Conservation (phyloP, 1,140 invertebrate species). For the Drosophila rhopaloa region DNA sequence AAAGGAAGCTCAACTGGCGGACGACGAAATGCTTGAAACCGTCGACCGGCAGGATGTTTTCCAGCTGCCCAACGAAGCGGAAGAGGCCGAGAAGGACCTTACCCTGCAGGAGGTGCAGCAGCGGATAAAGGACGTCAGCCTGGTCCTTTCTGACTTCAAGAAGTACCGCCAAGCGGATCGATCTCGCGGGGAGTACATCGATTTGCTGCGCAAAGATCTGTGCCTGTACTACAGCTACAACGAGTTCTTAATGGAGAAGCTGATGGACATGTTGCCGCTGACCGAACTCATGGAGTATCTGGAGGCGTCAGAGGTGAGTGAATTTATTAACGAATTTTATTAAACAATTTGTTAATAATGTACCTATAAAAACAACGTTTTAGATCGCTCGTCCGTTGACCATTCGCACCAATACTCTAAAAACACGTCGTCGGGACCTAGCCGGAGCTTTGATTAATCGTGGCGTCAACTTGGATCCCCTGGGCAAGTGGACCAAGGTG, state of each 20-base stretch:
- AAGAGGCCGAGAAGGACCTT: slow-evolving; percentile 89
- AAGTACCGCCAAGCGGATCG: slow-evolving; percentile 90
- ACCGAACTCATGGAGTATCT: slow-evolving; percentile 97
- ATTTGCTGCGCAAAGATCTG: slow-evolving; percentile 92
- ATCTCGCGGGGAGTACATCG: slow-evolving; percentile 92
- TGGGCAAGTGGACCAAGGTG: slow-evolving; percentile 99
- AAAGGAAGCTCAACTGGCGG: slow-evolving; percentile 90
- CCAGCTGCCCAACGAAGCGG: slow-evolving; percentile 90
- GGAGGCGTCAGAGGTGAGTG: slow-evolving; percentile 94
- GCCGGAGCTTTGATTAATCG: slow-evolving; percentile 97
- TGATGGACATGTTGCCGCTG: slow-evolving; percentile 97
- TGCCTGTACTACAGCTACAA: slow-evolving; percentile 99
- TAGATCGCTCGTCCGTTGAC: slow-evolving; percentile 97
- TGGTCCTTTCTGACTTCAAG: slow-evolving; percentile 96
- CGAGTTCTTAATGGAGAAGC: slow-evolving; percentile 96
- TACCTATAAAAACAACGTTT: slow-evolving; percentile 89
- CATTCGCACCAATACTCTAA: slow-evolving; percentile 97
- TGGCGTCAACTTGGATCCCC: slow-evolving; percentile 98
- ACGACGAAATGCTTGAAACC: slow-evolving; percentile 92
- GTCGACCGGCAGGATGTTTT: slow-evolving; percentile 91
- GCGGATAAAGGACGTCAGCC: slow-evolving; percentile 94
- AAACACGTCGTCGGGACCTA: slow-evolving; percentile 96
- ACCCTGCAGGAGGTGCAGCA: slow-evolving; percentile 94
- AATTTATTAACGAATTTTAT: rapidly evolving
- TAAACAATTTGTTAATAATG: too few relatives aligned